Conservation (phyloP, 1,140 invertebrate species). For the Bombus cullumanus region DNA sequence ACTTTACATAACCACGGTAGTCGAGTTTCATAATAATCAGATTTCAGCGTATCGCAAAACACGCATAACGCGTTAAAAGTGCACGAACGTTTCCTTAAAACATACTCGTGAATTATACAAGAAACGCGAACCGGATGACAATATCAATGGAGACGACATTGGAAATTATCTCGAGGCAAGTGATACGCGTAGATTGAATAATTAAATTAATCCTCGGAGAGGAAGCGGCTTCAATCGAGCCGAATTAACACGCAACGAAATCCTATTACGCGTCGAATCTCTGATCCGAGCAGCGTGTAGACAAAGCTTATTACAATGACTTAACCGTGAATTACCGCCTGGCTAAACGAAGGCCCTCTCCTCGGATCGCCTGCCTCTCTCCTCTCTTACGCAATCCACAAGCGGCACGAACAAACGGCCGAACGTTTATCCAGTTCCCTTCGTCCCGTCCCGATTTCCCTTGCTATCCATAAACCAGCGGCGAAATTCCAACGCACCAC, state of each 20-base stretch:
- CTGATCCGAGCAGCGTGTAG: not conserved
- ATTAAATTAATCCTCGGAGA: slow-evolving; percentile 27
- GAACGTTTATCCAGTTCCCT: slow-evolving; percentile 46
- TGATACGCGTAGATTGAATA: not conserved
- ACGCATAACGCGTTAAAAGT: too few relatives aligned
- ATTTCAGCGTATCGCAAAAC: too few relatives aligned
- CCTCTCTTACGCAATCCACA: slow-evolving; percentile 16
- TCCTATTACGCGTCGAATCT: slow-evolving; percentile 28
- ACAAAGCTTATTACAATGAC: slow-evolving; percentile 51
- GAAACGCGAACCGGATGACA: too few relatives aligned
- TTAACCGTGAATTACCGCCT: slow-evolving; percentile 34
- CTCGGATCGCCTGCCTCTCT: not conserved
- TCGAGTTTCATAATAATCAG: too few relatives aligned
- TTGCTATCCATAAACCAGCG: slow-evolving; percentile 59
- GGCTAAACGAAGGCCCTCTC: too few relatives aligned
- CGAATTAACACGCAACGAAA: slow-evolving; percentile 37
- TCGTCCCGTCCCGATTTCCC: slow-evolving; percentile 14
- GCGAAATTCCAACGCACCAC: slow-evolving; percentile 55
- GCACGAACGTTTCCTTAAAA: not conserved
- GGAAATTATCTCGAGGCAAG: not conserved
- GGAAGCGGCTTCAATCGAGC: not conserved
- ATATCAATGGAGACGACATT: not conserved
- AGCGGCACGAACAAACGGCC: not conserved
- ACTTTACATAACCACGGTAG: too few relatives aligned
- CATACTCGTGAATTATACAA: too few relatives aligned